These are phyloP conservation scores for Caenorhabditis sp. DNA, from an alignment of 2,888 invertebrate species.

Conservation along the genomic window DNA sequence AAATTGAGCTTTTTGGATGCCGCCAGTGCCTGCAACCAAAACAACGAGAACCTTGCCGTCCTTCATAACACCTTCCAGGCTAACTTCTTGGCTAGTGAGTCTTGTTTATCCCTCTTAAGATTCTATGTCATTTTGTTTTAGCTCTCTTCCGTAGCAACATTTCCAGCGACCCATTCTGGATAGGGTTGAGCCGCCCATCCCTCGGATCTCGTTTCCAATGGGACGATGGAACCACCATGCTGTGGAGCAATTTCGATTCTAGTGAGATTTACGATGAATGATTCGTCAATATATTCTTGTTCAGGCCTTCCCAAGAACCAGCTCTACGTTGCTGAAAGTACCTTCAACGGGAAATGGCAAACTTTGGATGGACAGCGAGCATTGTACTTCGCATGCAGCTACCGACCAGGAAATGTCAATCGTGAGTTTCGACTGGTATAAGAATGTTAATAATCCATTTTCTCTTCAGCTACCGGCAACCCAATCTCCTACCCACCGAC, in stretches of 20 bases:
- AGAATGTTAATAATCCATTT: too few species aligned
- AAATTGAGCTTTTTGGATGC: constrained; percentile 12
- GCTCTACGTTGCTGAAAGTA: constrained; percentile 36
- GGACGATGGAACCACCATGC: constrained; percentile 57
- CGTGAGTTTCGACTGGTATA: too few species aligned
- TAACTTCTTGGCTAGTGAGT: constrained; percentile 41
- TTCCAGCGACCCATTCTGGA: constrained; percentile 21
- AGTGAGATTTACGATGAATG: background rate
- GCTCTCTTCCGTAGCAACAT: constrained; percentile 4
- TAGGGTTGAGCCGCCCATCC: constrained; percentile 43
- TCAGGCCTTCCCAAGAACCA: constrained; percentile 30
- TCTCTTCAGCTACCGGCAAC: background rate
- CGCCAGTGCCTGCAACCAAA: background rate
- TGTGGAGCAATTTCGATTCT: constrained; percentile 49
- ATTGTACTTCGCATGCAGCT: constrained; percentile 42
- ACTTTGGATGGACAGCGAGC: constrained; percentile 30
- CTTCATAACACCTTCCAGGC: constrained; percentile 29
- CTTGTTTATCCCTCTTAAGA: background rate
- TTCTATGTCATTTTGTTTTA: too few species aligned
- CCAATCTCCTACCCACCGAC: background rate
- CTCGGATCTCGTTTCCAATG: constrained; percentile 33
- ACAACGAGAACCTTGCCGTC: constrained; percentile 11
- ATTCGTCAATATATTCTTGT: background rate
- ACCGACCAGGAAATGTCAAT: constrained; percentile 8
- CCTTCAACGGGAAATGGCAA: constrained; percentile 43